Percentiles rank a stretch among this genome's conserved stretches.
phyloP scores from a whole-genome alignment of 1,140 invertebrate species.

The Anadara kagoshimensis region DNA sequence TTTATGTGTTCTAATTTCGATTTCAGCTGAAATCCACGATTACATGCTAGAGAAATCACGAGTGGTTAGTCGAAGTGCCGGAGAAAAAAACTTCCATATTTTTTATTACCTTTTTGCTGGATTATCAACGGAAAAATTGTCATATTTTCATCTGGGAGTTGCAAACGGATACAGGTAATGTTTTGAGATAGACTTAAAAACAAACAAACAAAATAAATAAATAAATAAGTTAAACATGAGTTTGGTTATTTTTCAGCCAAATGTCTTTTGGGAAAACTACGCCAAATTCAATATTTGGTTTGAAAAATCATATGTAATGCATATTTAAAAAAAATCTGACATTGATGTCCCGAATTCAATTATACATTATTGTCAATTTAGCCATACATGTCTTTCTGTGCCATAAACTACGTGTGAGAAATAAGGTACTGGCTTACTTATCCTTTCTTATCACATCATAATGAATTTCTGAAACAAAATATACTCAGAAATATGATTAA shows the following conservation, averaged over 20 bases:
- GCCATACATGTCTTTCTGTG: too few relatives aligned
- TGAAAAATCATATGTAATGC: background rate
- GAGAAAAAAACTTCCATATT: conserved; percentile 95
- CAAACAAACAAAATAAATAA: background rate
- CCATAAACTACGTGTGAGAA: too few relatives aligned
- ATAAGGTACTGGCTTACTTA: too few relatives aligned
- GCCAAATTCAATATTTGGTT: background rate
- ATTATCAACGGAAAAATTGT: conserved; percentile 2
- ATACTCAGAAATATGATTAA: too few relatives aligned
- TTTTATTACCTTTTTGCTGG: conserved; percentile 90
- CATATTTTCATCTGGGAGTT: conserved; percentile 17
- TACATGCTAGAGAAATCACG: conserved; percentile 92
- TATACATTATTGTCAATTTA: too few relatives aligned
- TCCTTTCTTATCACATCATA: too few relatives aligned
- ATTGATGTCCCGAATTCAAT: background rate
- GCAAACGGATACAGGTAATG: conserved; percentile 32
- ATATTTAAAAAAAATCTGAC: background rate
- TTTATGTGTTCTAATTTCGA: background rate
- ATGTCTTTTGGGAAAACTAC: background rate
- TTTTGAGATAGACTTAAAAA: background rate
- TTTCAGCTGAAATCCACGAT: conserved; percentile 53
- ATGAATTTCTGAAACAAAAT: too few relatives aligned
- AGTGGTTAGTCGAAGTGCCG: conserved; percentile 87
- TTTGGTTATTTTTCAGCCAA: background rate
- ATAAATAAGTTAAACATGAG: background rate